Evolutionary conservation across 2,797 vertebrate species (phyloP).

Genomic region (Telmatherina bonti): DNA sequence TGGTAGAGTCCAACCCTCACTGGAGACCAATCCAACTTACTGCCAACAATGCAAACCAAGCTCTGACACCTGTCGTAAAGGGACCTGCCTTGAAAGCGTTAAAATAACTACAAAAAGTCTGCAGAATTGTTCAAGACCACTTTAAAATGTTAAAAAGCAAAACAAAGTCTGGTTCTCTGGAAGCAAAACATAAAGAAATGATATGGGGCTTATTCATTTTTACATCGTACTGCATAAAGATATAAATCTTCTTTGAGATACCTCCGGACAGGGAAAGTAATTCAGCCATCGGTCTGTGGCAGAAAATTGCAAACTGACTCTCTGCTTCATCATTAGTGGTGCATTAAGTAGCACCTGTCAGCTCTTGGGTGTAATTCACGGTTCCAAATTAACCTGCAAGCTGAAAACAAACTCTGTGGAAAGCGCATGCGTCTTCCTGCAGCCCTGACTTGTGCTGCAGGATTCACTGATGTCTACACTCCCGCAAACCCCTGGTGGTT

Average conservation of each 20-base stretch:
- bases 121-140: no score
- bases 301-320: constrained; percentile 51
- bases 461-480: constrained; percentile 21
- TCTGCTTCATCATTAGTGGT: constrained; percentile 48
- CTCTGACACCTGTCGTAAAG: no score
- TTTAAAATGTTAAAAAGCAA: no score
- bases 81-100: no score
- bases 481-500: constrained; percentile 8
- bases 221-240: neutral
- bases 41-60: no score
- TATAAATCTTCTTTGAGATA: constrained; percentile 16
- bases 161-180: neutral
- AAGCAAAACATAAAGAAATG: neutral
- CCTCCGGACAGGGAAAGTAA: constrained; percentile 27
- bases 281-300: constrained; percentile 31
- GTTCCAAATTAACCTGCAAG: constrained; percentile 38
- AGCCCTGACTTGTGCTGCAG: neutral
- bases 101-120: no score
- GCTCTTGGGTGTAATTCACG: constrained; percentile 49
- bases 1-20: no score
- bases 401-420: constrained; percentile 23
- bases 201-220: neutral
- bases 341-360: constrained; percentile 67
- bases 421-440: constrained; percentile 1
- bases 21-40: no score